Evolutionary conservation across 2,797 vertebrate genomes (phyloP), one percentile per base, ranked within the genome.

Genomic region (Alca torda): DNA sequence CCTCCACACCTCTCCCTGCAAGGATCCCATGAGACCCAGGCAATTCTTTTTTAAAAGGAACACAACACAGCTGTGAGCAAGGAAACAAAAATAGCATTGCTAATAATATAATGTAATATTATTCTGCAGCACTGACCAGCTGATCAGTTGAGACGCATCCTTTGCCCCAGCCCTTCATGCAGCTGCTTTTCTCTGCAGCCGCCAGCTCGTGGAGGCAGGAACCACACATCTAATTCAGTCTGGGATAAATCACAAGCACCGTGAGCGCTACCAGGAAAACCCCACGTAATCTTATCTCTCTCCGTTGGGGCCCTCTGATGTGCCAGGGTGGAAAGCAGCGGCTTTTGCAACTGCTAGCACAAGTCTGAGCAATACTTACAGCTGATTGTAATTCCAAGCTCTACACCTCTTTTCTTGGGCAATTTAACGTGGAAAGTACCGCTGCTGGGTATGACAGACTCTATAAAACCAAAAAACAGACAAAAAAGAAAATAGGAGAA

Each of bases 361-460:
- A 63, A 70, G 56, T 64, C 46, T 87, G 78, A 95, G 82, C 65
- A 88, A 88, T 92, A 99, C 98, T 98, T 98, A 99, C 99, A 99
- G 97, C 99, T 99, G 96, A 99, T 99, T 85, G 99, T 99, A 97
- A 99, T 99, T 45, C 99, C 99, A 92, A 99, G 98, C 94, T 99
- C 99, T 93, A 99, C 99, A 19, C 99, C 99, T 81, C 99, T 98
- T 96, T 99, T 99, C 98, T 99, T 99, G 61, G 99, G 99, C 88
- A 99, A 98, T 97, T 99, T 99, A 94, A 99, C 99, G 0, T 99
- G 99, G 97, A 99, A 99, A 11, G 99, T 99, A 23, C 99, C 99
- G 11, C 99, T 99, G 96, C 99, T 99, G 13, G 99, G 99, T 93
- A 99, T 99, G 90, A 99, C 99, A 3, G 99, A 99, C 98, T 99